Base-by-base conservation (phyloP, 2,888 invertebrate genomes). In the Agrotis exclamationis region DNA sequence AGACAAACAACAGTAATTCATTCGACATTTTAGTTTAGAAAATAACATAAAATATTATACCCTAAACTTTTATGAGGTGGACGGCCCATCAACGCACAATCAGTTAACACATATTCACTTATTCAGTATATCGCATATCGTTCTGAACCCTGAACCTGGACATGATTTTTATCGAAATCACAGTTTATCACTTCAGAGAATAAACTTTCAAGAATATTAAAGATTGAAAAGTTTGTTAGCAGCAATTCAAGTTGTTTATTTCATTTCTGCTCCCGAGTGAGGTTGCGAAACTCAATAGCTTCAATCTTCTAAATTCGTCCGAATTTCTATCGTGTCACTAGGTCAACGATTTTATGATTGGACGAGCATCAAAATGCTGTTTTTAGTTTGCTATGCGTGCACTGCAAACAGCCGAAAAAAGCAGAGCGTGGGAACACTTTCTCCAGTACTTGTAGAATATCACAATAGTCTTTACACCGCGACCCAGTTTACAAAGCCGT, bases 341-440 rank as follows among this genome's bases (percentile, higher is more conserved):
- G 73, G 64, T 74, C 72, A 62, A 73, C 45, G 47, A 48, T 63
- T 70, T 74, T 76, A 65, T 74, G 53, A 65, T 68, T 65, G 54
- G 39, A 47, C 68, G 60, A 64, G 56, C 48, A 63, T 57, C 54
- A 69, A 14, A 72, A 64, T 65, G 20, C 39, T 63, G 65, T 65
- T 68, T 76, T 74, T 68, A 75, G 64, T 69, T 77, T 77, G 63
- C 58, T 45, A 54, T 69, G 74, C 76, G 64, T 68, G 51, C 63
- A 74, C 77, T 62, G 53, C 63, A 70, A 70, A 76, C 53, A 64
- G 33, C 45, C 57, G 73, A 83, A 76, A 84, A 86, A 89, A 88
- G 74, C 87, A 86, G 85, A 88, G 79, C 91, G 90, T 91, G 92
- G 84, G 91, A 92, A 89, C 75, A 85, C 87, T 88, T 88, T 87